Evolutionary conservation across 2,888 invertebrate genomes (phyloP).

Genomic region (Furcula furcula): DNA sequence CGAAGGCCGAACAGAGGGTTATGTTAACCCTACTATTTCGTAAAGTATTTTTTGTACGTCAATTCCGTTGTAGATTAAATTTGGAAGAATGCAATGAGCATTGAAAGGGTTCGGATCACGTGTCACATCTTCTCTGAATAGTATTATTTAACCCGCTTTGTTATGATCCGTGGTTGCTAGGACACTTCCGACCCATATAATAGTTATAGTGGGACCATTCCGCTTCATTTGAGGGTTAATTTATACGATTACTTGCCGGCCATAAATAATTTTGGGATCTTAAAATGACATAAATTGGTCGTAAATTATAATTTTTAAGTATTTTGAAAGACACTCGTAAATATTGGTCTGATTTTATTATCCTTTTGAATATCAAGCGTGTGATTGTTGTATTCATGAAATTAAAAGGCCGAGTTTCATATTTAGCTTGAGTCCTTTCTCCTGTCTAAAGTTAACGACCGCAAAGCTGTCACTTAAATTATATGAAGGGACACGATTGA

Average conservation of each 20-base stretch:
- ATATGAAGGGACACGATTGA: too few relatives aligned
- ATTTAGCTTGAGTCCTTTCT: too few relatives aligned
- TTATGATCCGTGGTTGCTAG: constrained; percentile 49
- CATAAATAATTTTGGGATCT: constrained; percentile 47
- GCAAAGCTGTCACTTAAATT: too few relatives aligned
- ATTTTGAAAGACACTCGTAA: constrained; percentile 27
- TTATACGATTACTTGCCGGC: constrained; percentile 27
- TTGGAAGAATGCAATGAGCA: neutral
- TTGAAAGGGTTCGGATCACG: constrained; percentile 28
- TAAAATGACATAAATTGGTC: constrained; percentile 54
- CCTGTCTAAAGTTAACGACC: too few relatives aligned
- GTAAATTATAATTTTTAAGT: constrained; percentile 52
- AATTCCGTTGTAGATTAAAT: too few relatives aligned
- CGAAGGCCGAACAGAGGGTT: too few relatives aligned
- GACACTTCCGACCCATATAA: constrained; percentile 43
- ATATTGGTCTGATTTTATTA: constrained; percentile 22
- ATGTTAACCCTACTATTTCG: too few relatives aligned
- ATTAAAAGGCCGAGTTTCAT: too few relatives aligned
- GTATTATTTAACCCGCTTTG: constrained; percentile 39
- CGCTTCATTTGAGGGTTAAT: constrained; percentile 37
- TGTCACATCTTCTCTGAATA: constrained; percentile 33
- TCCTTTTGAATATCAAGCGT: constrained; percentile 18
- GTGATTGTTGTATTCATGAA: constrained; percentile 9
- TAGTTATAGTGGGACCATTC: constrained; percentile 28
- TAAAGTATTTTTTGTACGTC: too few relatives aligned